These are phyloP conservation scores for Semnopithecus entellus DNA, from an alignment of 2,113 vertebrate genomes.

Conservation along the genomic window DNA sequence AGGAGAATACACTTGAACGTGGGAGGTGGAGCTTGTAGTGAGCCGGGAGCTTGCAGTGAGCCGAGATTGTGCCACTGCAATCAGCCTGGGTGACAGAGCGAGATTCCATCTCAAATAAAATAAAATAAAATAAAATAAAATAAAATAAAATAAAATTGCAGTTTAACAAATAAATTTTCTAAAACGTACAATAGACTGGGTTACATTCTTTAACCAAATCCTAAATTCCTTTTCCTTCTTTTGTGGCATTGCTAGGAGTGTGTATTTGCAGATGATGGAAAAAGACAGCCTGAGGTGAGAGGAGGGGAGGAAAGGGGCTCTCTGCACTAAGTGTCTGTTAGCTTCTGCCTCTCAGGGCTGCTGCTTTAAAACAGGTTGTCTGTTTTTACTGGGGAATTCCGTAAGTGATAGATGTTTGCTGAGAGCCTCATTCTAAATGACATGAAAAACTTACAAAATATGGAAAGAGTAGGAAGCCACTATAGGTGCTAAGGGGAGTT, in stretches of 20 bases:
- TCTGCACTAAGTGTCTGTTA: neutral
- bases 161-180: neutral
- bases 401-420: neutral
- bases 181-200: neutral
- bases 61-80: too few relatives aligned
- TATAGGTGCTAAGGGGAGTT: neutral
- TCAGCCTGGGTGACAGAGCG: too few relatives aligned
- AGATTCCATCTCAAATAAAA: too few relatives aligned
- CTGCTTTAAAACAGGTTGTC: neutral
- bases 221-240: neutral
- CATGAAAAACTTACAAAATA: neutral
- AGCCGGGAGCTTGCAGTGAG: too few relatives aligned
- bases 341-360: neutral
- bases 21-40: too few relatives aligned
- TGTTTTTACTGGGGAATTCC: neutral
- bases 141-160: neutral
- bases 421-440: neutral
- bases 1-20: too few relatives aligned
- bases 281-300: neutral
- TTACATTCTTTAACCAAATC: neutral
- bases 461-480: neutral
- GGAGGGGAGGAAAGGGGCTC: too few relatives aligned
- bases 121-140: too few relatives aligned
- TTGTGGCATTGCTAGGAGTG: accelerated
- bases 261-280: neutral